These are phyloP conservation scores for Cremastinae sp. DNA, from an alignment of 2,888 invertebrate species.

Conservation along the genomic window DNA sequence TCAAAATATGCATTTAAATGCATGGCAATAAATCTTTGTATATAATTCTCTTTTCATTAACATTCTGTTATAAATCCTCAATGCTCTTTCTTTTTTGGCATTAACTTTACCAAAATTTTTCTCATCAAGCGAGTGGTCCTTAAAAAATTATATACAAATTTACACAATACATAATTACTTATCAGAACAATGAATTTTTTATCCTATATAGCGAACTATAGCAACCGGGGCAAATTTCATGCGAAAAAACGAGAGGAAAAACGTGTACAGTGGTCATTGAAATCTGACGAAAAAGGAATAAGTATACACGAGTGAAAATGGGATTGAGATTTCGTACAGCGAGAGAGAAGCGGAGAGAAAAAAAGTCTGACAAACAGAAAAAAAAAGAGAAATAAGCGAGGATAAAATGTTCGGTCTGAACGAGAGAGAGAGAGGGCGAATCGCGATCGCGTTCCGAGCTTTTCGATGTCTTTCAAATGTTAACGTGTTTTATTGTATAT, in stretches of 20 bases:
- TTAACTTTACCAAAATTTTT: no score
- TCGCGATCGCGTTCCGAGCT: conserved; percentile 34
- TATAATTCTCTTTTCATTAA: no score
- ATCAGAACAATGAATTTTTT: not conserved
- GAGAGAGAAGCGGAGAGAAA: conserved; percentile 22
- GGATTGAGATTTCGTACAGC: conserved; percentile 9
- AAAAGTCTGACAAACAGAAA: conserved; percentile 4
- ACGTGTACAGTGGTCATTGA: conserved; percentile 13
- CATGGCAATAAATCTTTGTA: no score
- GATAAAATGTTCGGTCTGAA: conserved; percentile 11
- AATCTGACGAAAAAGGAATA: conserved; percentile 6
- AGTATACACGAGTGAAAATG: not conserved
- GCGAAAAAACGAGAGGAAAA: not conserved
- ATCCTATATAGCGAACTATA: not conserved
- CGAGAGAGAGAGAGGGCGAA: conserved; percentile 32
- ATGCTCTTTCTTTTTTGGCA: no score
- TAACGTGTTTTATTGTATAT: not conserved
- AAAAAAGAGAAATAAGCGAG: not conserved
- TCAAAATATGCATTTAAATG: no score
- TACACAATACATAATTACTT: no score
- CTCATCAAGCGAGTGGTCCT: no score
- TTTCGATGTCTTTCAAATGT: conserved; percentile 9
- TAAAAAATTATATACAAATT: no score
- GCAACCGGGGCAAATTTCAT: conserved; percentile 9
- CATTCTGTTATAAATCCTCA: no score